These are phyloP conservation scores for Pheucticus melanocephalus DNA, from an alignment of 2,113 vertebrate species.

Conservation along the genomic window DNA sequence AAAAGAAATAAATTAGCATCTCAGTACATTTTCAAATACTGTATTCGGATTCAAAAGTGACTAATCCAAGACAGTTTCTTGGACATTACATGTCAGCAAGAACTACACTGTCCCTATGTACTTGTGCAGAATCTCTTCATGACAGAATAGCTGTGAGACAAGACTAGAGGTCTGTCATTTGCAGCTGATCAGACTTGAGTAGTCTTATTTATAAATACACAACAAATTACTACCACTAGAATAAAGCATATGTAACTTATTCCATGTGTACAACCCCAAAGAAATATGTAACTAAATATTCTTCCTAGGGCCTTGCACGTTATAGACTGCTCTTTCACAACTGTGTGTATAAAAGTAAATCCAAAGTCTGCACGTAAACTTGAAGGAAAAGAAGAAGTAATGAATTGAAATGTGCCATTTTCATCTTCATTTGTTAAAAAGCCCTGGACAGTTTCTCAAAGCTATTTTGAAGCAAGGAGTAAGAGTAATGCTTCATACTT, in stretches of 20 bases:
- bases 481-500: background rate
- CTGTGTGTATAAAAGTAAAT: background rate
- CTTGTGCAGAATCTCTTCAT: background rate
- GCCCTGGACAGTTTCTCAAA: background rate
- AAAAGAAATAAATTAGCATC: background rate
- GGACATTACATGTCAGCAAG: background rate
- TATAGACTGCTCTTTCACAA: accelerated
- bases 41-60: background rate
- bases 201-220: background rate
- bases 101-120: background rate
- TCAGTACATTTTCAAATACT: background rate
- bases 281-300: background rate
- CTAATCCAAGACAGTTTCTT: background rate
- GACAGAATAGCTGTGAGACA: background rate
- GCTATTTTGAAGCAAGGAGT: background rate
- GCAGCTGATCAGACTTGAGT: background rate
- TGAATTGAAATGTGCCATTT: background rate
- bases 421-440: background rate
- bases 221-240: background rate
- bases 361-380: background rate
- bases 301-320: background rate
- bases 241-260: background rate
- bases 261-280: background rate
- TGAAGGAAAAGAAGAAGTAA: background rate
- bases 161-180: background rate